phyloP scores from a whole-genome alignment of 2,888 invertebrate species.

The Melinopterus prodromus region DNA sequence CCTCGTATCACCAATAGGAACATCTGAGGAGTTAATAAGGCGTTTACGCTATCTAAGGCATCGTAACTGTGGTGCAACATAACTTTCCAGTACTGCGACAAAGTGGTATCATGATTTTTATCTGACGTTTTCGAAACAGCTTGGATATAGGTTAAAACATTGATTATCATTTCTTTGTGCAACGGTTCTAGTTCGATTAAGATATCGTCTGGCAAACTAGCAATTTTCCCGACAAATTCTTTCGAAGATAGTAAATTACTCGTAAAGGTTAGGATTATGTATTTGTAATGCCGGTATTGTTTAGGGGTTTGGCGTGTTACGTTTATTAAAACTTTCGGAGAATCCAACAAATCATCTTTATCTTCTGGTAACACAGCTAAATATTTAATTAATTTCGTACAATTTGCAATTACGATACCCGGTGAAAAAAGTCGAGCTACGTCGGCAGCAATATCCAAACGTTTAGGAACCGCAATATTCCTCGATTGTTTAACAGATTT shows the following conservation, averaged over 20 bases:
- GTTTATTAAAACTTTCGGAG: constrained; percentile 65
- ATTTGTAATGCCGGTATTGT: constrained; percentile 86
- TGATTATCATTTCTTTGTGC: constrained; percentile 76
- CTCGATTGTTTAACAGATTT: constrained; percentile 54
- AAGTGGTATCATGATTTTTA: constrained; percentile 65
- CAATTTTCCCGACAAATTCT: constrained; percentile 73
- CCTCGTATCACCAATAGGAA: constrained; percentile 82
- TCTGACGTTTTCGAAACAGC: constrained; percentile 71
- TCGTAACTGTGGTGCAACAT: constrained; percentile 82
- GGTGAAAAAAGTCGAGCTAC: constrained; percentile 74
- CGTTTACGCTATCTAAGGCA: constrained; percentile 81
- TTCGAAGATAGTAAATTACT: constrained; percentile 73
- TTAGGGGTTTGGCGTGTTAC: constrained; percentile 72
- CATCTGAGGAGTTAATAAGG: constrained; percentile 78
- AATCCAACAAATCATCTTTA: constrained; percentile 63
- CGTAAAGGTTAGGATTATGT: constrained; percentile 78
- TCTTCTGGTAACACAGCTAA: constrained; percentile 73
- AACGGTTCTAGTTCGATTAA: constrained; percentile 65
- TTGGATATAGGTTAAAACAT: constrained; percentile 73
- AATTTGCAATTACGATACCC: constrained; percentile 68
- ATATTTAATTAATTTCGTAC: constrained; percentile 72
- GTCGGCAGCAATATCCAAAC: constrained; percentile 73
- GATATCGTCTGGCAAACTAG: constrained; percentile 63
- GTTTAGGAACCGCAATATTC: constrained; percentile 63
- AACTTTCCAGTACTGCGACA: constrained; percentile 83